These are phyloP conservation scores for Polydrusus cervinus DNA, from an alignment of 2,888 invertebrate species.

Conservation along the genomic window DNA sequence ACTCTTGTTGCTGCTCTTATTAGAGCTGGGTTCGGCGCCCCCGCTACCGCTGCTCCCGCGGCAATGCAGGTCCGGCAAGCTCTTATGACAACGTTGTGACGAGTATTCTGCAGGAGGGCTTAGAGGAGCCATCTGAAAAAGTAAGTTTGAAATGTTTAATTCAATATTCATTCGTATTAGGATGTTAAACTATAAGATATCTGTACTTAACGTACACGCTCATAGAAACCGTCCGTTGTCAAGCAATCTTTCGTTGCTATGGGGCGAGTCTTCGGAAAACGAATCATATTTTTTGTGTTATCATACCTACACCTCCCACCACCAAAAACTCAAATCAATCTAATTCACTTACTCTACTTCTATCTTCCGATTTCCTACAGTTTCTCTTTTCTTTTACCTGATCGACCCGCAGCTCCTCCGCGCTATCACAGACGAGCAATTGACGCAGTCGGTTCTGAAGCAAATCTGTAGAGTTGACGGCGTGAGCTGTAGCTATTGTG, in stretches of 20 bases:
- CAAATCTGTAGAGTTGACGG: constrained; percentile 74
- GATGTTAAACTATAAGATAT: too few relatives aligned
- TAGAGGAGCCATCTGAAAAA: constrained; percentile 72
- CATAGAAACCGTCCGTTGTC: too few relatives aligned
- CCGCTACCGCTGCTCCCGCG: constrained; percentile 50
- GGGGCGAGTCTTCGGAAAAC: too few relatives aligned
- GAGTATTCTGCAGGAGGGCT: constrained; percentile 85
- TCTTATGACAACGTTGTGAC: constrained; percentile 81
- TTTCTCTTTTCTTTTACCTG: constrained; percentile 58
- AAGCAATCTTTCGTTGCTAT: too few relatives aligned
- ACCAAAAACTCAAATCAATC: not conserved
- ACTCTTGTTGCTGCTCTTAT: constrained; percentile 72
- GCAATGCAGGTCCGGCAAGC: constrained; percentile 78
- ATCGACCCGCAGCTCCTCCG: constrained; percentile 77
- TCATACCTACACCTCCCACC: not conserved
- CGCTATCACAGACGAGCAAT: constrained; percentile 83
- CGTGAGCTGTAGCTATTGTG: constrained; percentile 75
- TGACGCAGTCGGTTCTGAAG: constrained; percentile 86
- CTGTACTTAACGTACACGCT: too few relatives aligned
- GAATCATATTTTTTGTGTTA: too few relatives aligned
- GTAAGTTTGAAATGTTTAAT: too few relatives aligned
- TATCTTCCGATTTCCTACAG: constrained; percentile 33
- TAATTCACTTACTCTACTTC: constrained; percentile 36
- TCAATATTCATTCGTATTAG: too few relatives aligned
- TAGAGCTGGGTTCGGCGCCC: constrained; percentile 70